These are phyloP conservation scores for Diceros bicornis DNA, from an alignment of 2,797 vertebrate species.

Conservation along the genomic window DNA sequence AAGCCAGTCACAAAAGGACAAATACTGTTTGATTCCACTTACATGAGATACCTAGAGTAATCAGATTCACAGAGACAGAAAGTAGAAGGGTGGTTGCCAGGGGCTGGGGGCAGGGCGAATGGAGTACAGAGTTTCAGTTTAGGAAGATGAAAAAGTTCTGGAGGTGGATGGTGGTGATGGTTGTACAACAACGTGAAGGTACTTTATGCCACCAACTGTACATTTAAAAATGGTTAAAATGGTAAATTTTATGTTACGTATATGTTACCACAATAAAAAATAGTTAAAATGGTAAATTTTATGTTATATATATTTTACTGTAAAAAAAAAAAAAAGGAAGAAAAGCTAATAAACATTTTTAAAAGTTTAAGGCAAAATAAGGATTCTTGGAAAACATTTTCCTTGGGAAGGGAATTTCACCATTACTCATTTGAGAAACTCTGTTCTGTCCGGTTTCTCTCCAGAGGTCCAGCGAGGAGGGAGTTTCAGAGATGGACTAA, in stretches of 20 bases:
- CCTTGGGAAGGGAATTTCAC: not conserved
- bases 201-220: not conserved
- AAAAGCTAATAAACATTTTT: slow-evolving; percentile 21
- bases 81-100: not conserved
- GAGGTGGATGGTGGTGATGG: not conserved
- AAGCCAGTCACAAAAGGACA: slow-evolving; percentile 22
- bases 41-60: not conserved
- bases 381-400: slow-evolving; percentile 50
- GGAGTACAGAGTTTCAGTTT: not conserved
- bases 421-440: slow-evolving; percentile 4
- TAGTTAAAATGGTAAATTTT: not conserved
- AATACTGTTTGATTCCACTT: not conserved
- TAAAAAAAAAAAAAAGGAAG: slow-evolving; percentile 2
- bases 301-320: not conserved
- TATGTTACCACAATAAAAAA: not conserved
- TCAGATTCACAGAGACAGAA: not conserved
- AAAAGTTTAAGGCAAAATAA: slow-evolving; percentile 26
- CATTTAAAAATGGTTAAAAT: not conserved
- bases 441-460: not conserved
- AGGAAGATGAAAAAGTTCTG: not conserved
- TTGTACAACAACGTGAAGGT: not conserved
- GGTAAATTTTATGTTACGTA: not conserved
- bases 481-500: slow-evolving; percentile 10
- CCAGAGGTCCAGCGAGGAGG: not conserved
- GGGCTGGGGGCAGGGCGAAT: not conserved